phyloP scores from a whole-genome alignment of 2,888 invertebrate species.

The Pediacus dermestoides region DNA sequence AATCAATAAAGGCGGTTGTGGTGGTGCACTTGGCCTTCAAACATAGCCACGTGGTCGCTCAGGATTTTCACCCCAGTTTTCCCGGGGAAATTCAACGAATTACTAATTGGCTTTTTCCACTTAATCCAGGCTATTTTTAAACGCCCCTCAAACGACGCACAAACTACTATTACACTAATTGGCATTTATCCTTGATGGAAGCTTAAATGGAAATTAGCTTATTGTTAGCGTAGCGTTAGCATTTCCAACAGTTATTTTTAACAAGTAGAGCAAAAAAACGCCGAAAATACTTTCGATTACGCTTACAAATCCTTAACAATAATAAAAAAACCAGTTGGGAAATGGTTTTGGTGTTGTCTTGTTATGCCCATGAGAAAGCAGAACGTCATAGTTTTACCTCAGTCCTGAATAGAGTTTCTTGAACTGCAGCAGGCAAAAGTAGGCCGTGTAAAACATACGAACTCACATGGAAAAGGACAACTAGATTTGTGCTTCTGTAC shows the following conservation, averaged over 20 bases:
- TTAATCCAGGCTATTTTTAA: too few species aligned
- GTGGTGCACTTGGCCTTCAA: conserved; percentile 51
- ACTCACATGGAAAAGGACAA: not conserved
- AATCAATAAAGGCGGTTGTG: conserved; percentile 47
- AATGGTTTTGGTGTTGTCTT: conserved; percentile 13
- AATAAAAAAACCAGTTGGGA: conserved; percentile 2
- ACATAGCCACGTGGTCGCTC: conserved; percentile 38
- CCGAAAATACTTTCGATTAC: too few species aligned
- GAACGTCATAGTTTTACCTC: conserved; percentile 41
- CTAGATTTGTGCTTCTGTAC: conserved; percentile 16
- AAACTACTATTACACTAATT: too few species aligned
- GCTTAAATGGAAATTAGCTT: too few species aligned
- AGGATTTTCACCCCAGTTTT: conserved; percentile 43
- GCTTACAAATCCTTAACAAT: not conserved
- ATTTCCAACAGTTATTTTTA: too few species aligned
- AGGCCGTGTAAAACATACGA: conserved; percentile 29
- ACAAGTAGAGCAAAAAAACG: too few species aligned
- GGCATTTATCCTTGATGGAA: too few species aligned
- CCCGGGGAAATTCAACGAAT: conserved; percentile 31
- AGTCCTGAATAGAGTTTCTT: conserved; percentile 42
- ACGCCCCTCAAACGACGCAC: too few species aligned
- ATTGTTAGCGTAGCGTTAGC: too few species aligned
- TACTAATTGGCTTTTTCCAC: too few species aligned
- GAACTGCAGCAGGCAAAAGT: conserved; percentile 37
- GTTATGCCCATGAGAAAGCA: conserved; percentile 44